These are phyloP conservation scores for Ptychobarbus kaznakovi DNA, from an alignment of 2,797 vertebrate species.

Conservation along the genomic window DNA sequence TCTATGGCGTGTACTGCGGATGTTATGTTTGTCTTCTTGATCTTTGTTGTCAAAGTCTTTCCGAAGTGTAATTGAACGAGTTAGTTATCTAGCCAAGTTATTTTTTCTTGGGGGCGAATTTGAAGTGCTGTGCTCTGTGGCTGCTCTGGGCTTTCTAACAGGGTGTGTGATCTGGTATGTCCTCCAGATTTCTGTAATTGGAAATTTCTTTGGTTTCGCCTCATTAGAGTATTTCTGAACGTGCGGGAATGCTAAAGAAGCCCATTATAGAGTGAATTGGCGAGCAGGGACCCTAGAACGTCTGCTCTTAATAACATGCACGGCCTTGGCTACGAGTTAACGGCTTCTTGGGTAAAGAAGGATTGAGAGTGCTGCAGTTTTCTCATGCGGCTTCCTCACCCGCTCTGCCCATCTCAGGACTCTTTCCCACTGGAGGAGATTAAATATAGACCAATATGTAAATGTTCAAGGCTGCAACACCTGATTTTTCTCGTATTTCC, in stretches of 20 bases:
- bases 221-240: slow-evolving; percentile 61
- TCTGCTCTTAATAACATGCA: slow-evolving; percentile 48
- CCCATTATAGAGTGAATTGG: slow-evolving; percentile 50
- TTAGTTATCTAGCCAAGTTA: neutral
- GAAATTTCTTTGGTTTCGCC: slow-evolving; percentile 56
- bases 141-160: slow-evolving; percentile 47
- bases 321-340: slow-evolving; percentile 49
- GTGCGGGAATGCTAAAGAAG: slow-evolving; percentile 38
- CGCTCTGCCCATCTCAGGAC: slow-evolving; percentile 25
- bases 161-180: slow-evolving; percentile 37
- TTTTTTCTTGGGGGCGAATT: slow-evolving; percentile 9
- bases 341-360: slow-evolving; percentile 43
- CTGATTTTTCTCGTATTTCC: slow-evolving; percentile 15
- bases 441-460: slow-evolving; percentile 55
- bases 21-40: slow-evolving; percentile 13
- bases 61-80: neutral
- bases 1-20: neutral
- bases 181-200: slow-evolving; percentile 53
- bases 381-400: slow-evolving; percentile 41
- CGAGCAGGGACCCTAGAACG: slow-evolving; percentile 37
- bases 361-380: slow-evolving; percentile 38
- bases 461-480: slow-evolving; percentile 43
- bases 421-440: slow-evolving; percentile 39
- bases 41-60: slow-evolving; percentile 21
- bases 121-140: slow-evolving; percentile 32